Evolutionary conservation across 2,888 invertebrate species (phyloP).

Genomic region (Plebejus anna): DNA sequence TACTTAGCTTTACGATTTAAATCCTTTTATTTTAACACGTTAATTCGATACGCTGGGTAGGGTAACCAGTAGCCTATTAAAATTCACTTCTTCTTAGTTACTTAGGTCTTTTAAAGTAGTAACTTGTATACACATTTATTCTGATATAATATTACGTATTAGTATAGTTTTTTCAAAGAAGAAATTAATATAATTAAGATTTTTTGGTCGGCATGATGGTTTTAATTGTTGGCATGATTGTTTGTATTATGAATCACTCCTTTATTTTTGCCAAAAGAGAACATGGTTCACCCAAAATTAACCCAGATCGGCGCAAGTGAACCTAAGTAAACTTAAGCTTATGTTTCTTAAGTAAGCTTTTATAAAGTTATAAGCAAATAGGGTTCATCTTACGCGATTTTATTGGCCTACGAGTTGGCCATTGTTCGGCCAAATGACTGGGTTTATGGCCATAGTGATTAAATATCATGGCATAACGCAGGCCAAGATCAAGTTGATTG

Average conservation of each 20-base stretch:
- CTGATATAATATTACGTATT: no score
- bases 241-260: no score
- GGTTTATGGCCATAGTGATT: slow-evolving; percentile 46
- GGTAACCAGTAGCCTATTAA: not conserved
- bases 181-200: no score
- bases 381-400: slow-evolving; percentile 34
- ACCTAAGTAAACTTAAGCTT: not conserved
- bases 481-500: slow-evolving; percentile 41
- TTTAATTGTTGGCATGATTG: no score
- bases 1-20: not conserved
- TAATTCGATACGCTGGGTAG: not conserved
- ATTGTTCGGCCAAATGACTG: slow-evolving; percentile 42
- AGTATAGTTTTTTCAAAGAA: no score
- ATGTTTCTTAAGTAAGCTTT: not conserved
- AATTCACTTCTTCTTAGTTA: not conserved
- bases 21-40: slow-evolving; percentile 10
- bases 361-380: slow-evolving; percentile 14
- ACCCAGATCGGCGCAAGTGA: not conserved
- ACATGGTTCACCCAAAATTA: no score
- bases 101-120: not conserved
- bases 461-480: slow-evolving; percentile 46
- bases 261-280: no score
- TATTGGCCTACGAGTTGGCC: slow-evolving; percentile 42
- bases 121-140: not conserved
- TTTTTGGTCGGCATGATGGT: no score